These are phyloP conservation scores for Drosophila pectinifera DNA, from an alignment of 1,140 invertebrate species.

Conservation along the genomic window DNA sequence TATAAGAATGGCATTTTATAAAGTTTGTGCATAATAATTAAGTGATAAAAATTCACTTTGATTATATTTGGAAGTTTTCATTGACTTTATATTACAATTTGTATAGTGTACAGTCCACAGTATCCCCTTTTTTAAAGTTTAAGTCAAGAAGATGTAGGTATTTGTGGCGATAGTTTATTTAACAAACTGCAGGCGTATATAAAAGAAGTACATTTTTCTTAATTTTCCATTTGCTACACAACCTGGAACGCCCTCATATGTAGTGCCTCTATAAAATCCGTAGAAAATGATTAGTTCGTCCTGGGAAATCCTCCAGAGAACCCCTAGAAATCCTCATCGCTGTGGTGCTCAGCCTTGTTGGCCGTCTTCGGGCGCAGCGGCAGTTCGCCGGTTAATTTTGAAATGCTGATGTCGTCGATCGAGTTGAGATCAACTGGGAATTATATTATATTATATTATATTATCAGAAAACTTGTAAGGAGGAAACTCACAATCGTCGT, in stretches of 20 bases:
- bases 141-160: neutral
- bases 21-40: too few species aligned
- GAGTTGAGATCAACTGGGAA: slow-evolving; percentile 76
- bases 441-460: neutral
- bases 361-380: slow-evolving; percentile 74
- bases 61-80: too few species aligned
- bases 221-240: neutral
- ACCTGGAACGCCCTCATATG: neutral
- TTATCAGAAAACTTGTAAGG: too few species aligned
- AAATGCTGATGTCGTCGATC: slow-evolving; percentile 82
- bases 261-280: slow-evolving; percentile 15
- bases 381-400: slow-evolving; percentile 78
- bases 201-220: slow-evolving; percentile 1
- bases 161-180: neutral
- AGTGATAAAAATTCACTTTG: too few species aligned
- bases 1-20: neutral
- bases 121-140: too few species aligned
- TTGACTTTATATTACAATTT: too few species aligned
- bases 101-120: too few species aligned
- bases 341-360: slow-evolving; percentile 74
- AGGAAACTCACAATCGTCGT: slow-evolving; percentile 73
- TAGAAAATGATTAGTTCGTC: slow-evolving; percentile 10
- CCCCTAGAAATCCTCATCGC: slow-evolving; percentile 81
- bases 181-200: neutral
- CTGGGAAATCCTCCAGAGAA: neutral